Conservation (phyloP, 2,797 vertebrate genomes). For the Sebastes trivittatus region DNA sequence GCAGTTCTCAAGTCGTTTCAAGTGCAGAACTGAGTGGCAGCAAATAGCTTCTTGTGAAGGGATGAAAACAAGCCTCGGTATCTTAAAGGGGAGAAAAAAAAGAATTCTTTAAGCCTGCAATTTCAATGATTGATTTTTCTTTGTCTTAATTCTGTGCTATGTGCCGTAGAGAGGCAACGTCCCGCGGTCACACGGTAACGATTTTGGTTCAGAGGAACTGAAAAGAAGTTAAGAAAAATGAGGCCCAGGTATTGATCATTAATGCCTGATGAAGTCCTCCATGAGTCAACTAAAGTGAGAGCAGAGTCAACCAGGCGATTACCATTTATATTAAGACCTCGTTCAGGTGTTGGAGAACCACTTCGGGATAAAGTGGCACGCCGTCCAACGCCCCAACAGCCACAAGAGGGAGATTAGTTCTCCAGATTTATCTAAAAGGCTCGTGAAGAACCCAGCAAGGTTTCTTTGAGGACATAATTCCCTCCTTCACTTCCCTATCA, state of each 20-base stretch:
- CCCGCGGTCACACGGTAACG: neutral
- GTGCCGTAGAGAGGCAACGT: neutral
- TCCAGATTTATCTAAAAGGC: constrained; percentile 21
- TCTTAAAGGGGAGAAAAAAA: neutral
- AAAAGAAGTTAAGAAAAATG: neutral
- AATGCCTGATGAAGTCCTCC: neutral
- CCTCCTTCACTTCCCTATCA: constrained; percentile 10
- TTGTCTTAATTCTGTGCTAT: constrained; percentile 25
- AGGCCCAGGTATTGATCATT: constrained; percentile 1
- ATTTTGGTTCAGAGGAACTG: constrained; percentile 11
- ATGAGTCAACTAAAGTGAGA: neutral
- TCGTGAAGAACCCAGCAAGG: constrained; percentile 9
- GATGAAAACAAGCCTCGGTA: constrained; percentile 31
- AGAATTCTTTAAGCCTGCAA: constrained; percentile 39
- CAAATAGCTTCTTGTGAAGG: constrained; percentile 38
- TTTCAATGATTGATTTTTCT: constrained; percentile 51
- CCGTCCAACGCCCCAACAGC: neutral
- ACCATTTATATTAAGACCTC: constrained; percentile 14
- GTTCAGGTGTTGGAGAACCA: neutral
- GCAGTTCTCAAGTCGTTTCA: constrained; percentile 53
- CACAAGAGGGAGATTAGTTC: constrained; percentile 33
- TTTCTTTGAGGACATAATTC: constrained; percentile 11
- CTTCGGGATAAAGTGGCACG: neutral
- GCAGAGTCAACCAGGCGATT: neutral
- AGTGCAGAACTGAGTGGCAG: constrained; percentile 47